A percentile compares a stretch with the other conserved stretches of the same genome.
Conservation (phyloP, 1,140 invertebrate genomes). For the Ylistrum balloti region DNA sequence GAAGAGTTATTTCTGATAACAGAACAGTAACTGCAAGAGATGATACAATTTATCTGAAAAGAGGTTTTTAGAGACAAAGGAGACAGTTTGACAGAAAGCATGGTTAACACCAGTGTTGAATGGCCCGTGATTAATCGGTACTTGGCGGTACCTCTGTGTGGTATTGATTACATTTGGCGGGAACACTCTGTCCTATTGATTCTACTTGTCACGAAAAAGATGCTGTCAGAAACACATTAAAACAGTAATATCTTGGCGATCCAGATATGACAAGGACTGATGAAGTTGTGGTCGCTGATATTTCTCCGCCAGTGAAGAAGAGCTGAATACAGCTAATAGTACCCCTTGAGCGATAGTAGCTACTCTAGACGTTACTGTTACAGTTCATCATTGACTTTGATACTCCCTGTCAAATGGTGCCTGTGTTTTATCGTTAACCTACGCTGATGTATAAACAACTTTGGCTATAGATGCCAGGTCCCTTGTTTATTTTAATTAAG, state of each 20-base stretch:
- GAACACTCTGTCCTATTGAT: background rate
- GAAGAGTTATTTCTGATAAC: too few relatives aligned
- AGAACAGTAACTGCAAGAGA: too few relatives aligned
- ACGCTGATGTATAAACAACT: too few relatives aligned
- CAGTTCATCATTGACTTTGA: too few relatives aligned
- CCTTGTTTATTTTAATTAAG: too few relatives aligned
- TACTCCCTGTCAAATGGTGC: too few relatives aligned
- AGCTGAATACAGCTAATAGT: background rate
- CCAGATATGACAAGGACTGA: background rate
- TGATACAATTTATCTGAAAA: too few relatives aligned
- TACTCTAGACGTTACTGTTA: too few relatives aligned
- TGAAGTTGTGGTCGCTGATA: background rate
- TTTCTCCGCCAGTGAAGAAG: background rate
- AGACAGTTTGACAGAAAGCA: too few relatives aligned
- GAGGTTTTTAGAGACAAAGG: too few relatives aligned
- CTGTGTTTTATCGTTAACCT: too few relatives aligned
- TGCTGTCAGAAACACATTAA: conserved; percentile 5
- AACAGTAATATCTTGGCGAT: background rate
- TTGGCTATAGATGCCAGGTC: too few relatives aligned
- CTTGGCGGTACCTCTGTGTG: background rate
- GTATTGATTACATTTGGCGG: background rate
- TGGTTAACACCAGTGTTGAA: background rate
- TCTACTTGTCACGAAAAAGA: background rate
- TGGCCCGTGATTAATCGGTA: background rate
- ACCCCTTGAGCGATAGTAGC: background rate